phyloP scores from a whole-genome alignment of 2,888 invertebrate genomes.

The Busseola fusca region DNA sequence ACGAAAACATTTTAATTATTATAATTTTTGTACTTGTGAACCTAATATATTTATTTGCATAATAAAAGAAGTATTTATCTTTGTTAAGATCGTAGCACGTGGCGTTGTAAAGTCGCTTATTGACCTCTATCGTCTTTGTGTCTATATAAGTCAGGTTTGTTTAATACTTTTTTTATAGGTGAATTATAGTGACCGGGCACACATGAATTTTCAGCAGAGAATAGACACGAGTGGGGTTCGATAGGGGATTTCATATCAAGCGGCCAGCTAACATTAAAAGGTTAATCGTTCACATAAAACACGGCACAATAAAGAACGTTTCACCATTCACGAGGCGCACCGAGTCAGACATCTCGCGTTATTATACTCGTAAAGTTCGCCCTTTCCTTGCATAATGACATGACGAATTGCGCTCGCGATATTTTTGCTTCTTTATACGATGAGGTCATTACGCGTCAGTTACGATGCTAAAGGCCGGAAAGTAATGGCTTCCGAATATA shows the following conservation, averaged over 20 bases:
- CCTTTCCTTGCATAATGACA: conserved; percentile 89
- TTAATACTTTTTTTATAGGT: conserved; percentile 31
- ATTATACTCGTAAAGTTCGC: conserved; percentile 88
- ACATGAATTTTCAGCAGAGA: conserved; percentile 47
- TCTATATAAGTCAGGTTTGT: conserved; percentile 14
- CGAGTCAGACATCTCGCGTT: conserved; percentile 88
- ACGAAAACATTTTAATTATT: conserved; percentile 15
- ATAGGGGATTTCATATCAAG: conserved; percentile 75
- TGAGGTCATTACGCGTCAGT: conserved; percentile 83
- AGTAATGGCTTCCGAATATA: conserved; percentile 70
- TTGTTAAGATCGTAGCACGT: neutral
- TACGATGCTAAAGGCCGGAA: conserved; percentile 71
- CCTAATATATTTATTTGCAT: neutral
- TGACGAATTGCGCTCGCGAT: conserved; percentile 88
- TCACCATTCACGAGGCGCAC: conserved; percentile 84
- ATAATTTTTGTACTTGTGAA: conserved; percentile 1
- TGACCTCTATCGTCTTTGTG: neutral
- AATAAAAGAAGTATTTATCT: neutral
- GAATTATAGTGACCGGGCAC: conserved; percentile 25
- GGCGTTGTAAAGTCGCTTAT: neutral
- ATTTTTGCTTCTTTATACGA: conserved; percentile 87
- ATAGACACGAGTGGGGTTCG: conserved; percentile 56
- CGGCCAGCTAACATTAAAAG: conserved; percentile 85
- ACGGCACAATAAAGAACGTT: conserved; percentile 87
- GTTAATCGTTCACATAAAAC: conserved; percentile 89